Percentiles rank a stretch among this genome's conserved stretches.
Evolutionary conservation across 2,888 invertebrate genomes (phyloP).

Genomic region (Atethmia centrago): DNA sequence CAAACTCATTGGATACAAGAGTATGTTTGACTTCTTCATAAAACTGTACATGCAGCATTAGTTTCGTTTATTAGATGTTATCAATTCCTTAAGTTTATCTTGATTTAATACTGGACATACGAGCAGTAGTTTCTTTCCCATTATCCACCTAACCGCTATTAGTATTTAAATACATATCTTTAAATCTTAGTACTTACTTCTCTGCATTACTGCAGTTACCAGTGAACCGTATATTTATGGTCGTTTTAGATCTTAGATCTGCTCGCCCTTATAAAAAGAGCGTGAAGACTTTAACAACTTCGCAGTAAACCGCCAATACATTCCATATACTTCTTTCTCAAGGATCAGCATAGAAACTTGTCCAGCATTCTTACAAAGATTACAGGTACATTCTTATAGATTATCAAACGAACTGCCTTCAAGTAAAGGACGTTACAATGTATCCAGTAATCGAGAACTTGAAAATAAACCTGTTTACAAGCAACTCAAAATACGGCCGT

Average conservation of each 20-base stretch:
- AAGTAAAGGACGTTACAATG: conserved; percentile 46
- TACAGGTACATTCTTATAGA: conserved; percentile 44
- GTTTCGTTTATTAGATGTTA: not conserved
- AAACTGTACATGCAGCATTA: not conserved
- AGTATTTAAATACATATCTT: conserved; percentile 34
- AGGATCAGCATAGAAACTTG: conserved; percentile 55
- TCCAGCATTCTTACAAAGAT: conserved; percentile 53
- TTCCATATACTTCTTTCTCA: conserved; percentile 42
- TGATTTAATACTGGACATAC: not conserved
- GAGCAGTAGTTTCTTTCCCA: not conserved
- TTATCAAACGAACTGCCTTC: conserved; percentile 37
- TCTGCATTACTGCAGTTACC: conserved; percentile 28
- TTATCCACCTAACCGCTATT: conserved; percentile 16
- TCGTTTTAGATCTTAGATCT: conserved; percentile 51
- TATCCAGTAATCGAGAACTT: conserved; percentile 56
- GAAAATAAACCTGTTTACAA: conserved; percentile 58
- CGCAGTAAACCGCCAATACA: conserved; percentile 39
- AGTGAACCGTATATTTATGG: conserved; percentile 33
- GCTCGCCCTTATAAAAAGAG: conserved; percentile 36
- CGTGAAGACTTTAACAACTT: conserved; percentile 30
- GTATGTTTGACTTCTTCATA: not conserved
- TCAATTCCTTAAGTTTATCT: not conserved
- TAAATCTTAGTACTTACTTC: conserved; percentile 23
- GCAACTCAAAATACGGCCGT: conserved; percentile 42
- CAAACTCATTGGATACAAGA: not conserved